These are phyloP conservation scores for Pachymerium ferrugineum DNA, from an alignment of 2,888 invertebrate species.

Conservation along the genomic window DNA sequence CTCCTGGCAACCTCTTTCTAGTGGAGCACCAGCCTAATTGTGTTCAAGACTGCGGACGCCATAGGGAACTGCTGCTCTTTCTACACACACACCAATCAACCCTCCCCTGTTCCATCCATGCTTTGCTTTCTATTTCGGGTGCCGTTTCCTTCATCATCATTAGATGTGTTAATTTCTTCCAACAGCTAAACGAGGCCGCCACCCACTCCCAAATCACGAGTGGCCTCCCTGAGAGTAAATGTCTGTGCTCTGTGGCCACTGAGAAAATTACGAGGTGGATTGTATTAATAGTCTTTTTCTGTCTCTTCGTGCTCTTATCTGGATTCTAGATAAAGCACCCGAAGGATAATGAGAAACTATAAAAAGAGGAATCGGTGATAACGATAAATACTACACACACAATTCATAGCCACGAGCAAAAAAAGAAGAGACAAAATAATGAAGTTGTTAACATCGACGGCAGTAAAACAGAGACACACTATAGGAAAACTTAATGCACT, in stretches of 20 bases:
- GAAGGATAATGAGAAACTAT: conserved; percentile 25
- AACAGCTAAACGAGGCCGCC: conserved; percentile 22
- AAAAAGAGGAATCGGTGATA: conserved; percentile 24
- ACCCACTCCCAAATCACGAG: conserved; percentile 19
- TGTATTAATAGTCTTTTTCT: conserved; percentile 23
- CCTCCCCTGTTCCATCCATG: conserved; percentile 2
- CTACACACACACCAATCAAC: neutral
- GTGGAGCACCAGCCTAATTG: conserved; percentile 9
- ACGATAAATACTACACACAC: conserved; percentile 2
- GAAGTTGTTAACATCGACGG: conserved; percentile 27
- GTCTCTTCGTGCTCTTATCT: conserved; percentile 15
- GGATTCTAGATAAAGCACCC: conserved; percentile 18
- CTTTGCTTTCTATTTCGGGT: conserved; percentile 19
- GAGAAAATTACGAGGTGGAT: conserved; percentile 23
- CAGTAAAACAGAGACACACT: conserved; percentile 6
- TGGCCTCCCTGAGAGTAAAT: conserved; percentile 17
- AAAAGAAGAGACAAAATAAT: conserved; percentile 1
- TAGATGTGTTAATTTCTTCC: conserved; percentile 21
- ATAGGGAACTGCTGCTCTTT: conserved; percentile 20
- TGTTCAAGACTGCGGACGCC: conserved; percentile 7
- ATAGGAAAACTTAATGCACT: neutral
- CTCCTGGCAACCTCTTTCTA: conserved; percentile 2
- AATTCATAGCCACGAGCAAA: conserved; percentile 15
- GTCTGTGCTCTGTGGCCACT: conserved; percentile 6
- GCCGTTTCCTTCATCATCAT: conserved; percentile 27